Conservation (phyloP, 2,888 invertebrate species). For the Rutpela maculata region DNA sequence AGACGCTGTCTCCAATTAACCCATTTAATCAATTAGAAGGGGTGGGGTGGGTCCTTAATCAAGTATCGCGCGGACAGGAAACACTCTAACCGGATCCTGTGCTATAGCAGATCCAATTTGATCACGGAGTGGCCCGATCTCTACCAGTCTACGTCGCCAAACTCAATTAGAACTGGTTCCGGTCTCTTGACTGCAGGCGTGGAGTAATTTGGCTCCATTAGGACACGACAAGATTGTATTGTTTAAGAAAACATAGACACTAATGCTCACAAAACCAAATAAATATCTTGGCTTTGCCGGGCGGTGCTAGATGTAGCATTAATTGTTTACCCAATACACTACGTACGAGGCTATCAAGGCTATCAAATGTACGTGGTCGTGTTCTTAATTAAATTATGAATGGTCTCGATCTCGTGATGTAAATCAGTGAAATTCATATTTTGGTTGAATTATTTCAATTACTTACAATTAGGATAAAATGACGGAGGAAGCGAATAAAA, state of each 20-base stretch:
- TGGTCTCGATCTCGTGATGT: background rate
- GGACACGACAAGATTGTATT: conserved; percentile 68
- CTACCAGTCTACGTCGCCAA: conserved; percentile 65
- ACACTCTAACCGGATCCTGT: conserved; percentile 51
- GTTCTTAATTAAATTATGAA: background rate
- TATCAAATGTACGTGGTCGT: background rate
- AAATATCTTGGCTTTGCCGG: conserved; percentile 20
- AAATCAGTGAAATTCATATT: too few species aligned
- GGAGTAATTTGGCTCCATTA: conserved; percentile 69
- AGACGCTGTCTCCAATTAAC: conserved; percentile 46
- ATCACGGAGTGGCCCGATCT: conserved; percentile 53
- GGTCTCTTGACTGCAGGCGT: conserved; percentile 64
- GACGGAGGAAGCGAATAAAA: too few species aligned
- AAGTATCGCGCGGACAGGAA: conserved; percentile 53
- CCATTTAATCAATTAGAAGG: conserved; percentile 55
- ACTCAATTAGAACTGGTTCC: conserved; percentile 69
- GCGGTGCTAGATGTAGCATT: background rate
- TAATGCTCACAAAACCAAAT: conserved; percentile 36
- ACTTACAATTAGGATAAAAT: too few species aligned
- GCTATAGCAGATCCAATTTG: conserved; percentile 49
- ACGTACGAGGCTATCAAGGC: background rate
- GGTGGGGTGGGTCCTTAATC: conserved; percentile 53
- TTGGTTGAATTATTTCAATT: too few species aligned
- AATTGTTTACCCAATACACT: conserved; percentile 13
- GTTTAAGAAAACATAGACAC: conserved; percentile 66